phyloP scores from a whole-genome alignment of 37 sponge, comb jelly and placozoan genomes.

The Axinella damicornis region DNA sequence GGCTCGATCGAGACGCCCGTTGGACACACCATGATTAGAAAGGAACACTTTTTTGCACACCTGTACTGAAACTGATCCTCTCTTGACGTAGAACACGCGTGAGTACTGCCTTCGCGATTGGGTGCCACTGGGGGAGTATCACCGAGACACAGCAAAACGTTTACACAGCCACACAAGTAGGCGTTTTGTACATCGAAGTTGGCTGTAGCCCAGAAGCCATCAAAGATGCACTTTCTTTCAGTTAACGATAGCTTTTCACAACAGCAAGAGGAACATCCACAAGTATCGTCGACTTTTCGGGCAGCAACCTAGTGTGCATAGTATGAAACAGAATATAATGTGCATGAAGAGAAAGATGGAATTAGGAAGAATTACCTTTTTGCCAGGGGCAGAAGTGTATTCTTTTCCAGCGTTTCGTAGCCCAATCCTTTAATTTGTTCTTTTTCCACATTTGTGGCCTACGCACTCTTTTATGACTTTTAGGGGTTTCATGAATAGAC shows the following conservation, averaged over 20 bases:
- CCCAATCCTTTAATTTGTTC: neutral
- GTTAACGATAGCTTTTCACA: neutral
- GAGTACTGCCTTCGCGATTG: constrained; percentile 18
- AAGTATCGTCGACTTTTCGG: neutral
- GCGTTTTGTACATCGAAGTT: constrained; percentile 35
- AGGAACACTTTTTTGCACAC: constrained; percentile 42
- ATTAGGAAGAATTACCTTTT: neutral
- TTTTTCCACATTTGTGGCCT: too few species aligned
- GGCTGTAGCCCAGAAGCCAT: constrained; percentile 28
- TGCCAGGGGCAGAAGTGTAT: too few species aligned
- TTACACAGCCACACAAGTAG: constrained; percentile 28
- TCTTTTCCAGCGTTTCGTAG: neutral
- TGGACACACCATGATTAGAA: constrained; percentile 9
- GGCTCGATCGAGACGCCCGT: constrained; percentile 38
- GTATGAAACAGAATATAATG: neutral
- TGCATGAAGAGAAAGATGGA: neutral
- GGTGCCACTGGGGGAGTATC: neutral
- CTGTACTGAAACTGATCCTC: constrained; percentile 4
- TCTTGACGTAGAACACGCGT: constrained; percentile 22
- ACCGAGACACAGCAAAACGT: neutral
- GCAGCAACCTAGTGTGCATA: constrained; percentile 2
- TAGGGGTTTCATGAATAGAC: too few species aligned
- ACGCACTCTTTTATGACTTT: too few species aligned
- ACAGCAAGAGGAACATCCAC: constrained; percentile 17
- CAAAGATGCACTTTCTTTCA: constrained; percentile 16